Evolutionary conservation across 2,797 vertebrate species (phyloP).

Genomic region (Buphagus erythrorhynchus): DNA sequence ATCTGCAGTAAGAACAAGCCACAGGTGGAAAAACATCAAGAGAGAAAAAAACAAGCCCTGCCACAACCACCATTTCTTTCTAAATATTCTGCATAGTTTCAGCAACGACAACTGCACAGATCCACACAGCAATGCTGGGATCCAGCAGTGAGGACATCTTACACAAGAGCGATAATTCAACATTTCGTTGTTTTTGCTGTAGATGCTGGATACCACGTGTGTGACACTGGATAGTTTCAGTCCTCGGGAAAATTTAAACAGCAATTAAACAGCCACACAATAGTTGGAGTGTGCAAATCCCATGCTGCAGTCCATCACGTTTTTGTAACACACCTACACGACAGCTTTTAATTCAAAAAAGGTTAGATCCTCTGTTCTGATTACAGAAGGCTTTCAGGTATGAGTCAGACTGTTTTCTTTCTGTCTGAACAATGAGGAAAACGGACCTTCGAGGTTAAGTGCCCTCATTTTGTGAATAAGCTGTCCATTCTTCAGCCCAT

Average conservation of each 20-base stretch:
- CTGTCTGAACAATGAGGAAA: constrained; percentile 9
- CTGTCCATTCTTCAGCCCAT: not conserved
- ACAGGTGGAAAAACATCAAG: fast-evolving
- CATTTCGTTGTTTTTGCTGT: not conserved
- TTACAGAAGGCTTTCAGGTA: not conserved
- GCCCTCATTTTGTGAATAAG: not conserved
- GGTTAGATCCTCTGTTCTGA: not conserved
- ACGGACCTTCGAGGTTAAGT: not conserved
- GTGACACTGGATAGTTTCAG: not conserved
- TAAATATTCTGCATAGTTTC: not conserved
- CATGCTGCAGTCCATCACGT: not conserved
- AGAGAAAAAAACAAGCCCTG: not conserved
- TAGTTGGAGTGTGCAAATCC: not conserved
- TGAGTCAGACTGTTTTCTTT: constrained; percentile 30
- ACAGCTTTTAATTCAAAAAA: not conserved
- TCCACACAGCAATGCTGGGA: fast-evolving
- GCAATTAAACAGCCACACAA: not conserved
- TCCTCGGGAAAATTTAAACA: not conserved
- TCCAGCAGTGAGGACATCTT: fast-evolving
- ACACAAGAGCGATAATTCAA: not conserved
- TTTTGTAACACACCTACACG: not conserved
- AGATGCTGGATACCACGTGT: not conserved
- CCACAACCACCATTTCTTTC: not conserved
- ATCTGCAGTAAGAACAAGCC: not conserved
- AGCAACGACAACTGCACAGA: not conserved